Evolutionary conservation across 2,797 vertebrate genomes (phyloP).

Genomic region (Hemitrygon akajei): DNA sequence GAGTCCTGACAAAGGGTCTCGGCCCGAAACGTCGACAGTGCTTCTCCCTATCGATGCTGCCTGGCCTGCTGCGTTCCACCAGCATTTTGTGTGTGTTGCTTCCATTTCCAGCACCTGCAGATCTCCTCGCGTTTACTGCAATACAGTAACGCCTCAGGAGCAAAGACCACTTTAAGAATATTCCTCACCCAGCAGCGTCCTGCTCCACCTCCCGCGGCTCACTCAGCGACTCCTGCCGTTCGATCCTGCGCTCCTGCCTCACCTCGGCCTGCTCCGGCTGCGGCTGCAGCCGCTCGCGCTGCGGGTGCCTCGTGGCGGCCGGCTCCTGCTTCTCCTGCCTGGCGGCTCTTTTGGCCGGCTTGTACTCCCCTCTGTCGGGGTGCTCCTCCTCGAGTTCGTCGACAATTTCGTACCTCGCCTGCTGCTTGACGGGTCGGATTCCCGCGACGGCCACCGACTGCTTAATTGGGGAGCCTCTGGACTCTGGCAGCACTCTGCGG

Average conservation of each 20-base stretch:
- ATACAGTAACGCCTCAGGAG: not conserved
- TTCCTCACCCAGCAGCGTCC: constrained; percentile 59
- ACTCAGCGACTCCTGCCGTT: constrained; percentile 73
- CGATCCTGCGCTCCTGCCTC: constrained; percentile 58
- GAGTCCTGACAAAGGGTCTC: too few relatives aligned
- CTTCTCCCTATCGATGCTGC: too few relatives aligned
- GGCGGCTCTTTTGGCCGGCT: constrained; percentile 20
- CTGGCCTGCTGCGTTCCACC: too few relatives aligned
- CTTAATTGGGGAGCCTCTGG: constrained; percentile 65
- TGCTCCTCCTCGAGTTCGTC: constrained; percentile 58
- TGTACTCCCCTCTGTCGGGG: constrained; percentile 38
- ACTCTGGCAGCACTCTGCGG: constrained; percentile 74
- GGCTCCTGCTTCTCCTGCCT: constrained; percentile 52
- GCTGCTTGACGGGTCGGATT: constrained; percentile 77
- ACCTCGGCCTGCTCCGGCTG: constrained; percentile 57
- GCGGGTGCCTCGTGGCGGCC: constrained; percentile 45
- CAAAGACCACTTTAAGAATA: not conserved
- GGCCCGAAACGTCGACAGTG: too few relatives aligned
- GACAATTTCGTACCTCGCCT: constrained; percentile 71
- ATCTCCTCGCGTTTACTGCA: too few relatives aligned
- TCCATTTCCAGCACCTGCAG: too few relatives aligned
- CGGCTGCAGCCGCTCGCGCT: constrained; percentile 55
- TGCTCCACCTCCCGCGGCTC: constrained; percentile 73
- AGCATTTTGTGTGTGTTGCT: too few relatives aligned
- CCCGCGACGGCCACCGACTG: constrained; percentile 49